These are phyloP conservation scores for Aporophyla nigra DNA, from an alignment of 2,888 invertebrate genomes.

Conservation along the genomic window DNA sequence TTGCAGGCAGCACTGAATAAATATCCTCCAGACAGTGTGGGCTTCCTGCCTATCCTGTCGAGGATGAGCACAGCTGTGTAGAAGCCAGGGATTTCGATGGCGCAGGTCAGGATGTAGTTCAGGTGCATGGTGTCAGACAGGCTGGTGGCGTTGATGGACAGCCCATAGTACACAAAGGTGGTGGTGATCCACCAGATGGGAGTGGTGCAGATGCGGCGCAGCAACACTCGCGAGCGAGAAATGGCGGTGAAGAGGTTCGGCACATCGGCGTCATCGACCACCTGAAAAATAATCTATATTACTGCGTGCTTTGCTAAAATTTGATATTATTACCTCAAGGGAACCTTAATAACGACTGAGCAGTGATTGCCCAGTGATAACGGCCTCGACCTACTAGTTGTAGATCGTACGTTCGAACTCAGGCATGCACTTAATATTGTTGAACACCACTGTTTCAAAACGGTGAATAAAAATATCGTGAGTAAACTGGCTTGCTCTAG, in stretches of 20 bases:
- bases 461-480: no score
- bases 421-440: no score
- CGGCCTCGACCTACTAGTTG: no score
- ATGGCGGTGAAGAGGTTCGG: slow-evolving; percentile 79
- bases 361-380: neutral
- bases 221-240: slow-evolving; percentile 87
- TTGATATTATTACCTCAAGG: no score
- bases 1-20: slow-evolving; percentile 90
- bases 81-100: slow-evolving; percentile 94
- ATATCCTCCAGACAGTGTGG: slow-evolving; percentile 91
- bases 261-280: slow-evolving; percentile 48
- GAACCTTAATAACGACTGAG: neutral
- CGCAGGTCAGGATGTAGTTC: slow-evolving; percentile 92
- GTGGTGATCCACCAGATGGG: slow-evolving; percentile 95
- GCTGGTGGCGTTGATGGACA: slow-evolving; percentile 94
- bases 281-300: slow-evolving; percentile 11
- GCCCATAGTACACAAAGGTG: slow-evolving; percentile 95
- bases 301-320: neutral
- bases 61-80: slow-evolving; percentile 91
- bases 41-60: slow-evolving; percentile 92
- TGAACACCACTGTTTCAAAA: no score
- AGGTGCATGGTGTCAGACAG: slow-evolving; percentile 94
- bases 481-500: no score
- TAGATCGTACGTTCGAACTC: no score
- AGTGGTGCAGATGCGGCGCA: slow-evolving; percentile 91